These are phyloP conservation scores for Drepana falcataria DNA, from an alignment of 2,888 invertebrate species.

Conservation along the genomic window DNA sequence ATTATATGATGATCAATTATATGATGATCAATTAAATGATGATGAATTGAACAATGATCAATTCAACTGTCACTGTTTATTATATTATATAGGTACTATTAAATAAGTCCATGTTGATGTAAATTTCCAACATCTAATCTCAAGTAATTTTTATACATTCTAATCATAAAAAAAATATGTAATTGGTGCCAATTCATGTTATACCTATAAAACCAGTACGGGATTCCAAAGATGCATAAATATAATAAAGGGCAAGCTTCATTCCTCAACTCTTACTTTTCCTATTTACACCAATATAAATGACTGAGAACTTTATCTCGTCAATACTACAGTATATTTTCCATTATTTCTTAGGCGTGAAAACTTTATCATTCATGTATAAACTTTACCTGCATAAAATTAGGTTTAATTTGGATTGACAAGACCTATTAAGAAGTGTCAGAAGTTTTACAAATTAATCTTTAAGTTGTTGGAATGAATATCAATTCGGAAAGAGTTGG, in stretches of 20 bases:
- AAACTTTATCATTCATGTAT: slow-evolving; percentile 5
- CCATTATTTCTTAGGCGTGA: neutral
- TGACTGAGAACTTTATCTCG: neutral
- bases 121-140: no score
- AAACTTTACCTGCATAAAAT: slow-evolving; percentile 14
- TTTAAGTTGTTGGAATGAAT: neutral
- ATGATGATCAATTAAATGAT: no score
- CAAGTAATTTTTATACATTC: no score
- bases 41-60: no score
- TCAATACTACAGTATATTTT: neutral
- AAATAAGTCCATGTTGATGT: no score
- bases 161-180: no score
- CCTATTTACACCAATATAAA: slow-evolving; percentile 1
- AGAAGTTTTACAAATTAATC: neutral
- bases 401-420: slow-evolving; percentile 10
- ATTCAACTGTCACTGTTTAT: no score
- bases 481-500: slow-evolving; percentile 1
- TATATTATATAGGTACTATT: no score
- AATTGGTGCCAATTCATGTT: no score
- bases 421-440: neutral
- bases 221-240: slow-evolving; percentile 32
- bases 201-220: no score
- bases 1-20: no score
- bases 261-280: slow-evolving; percentile 42
- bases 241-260: slow-evolving; percentile 49